A percentile compares a stretch with the other conserved stretches of the same genome.
phyloP scores from a whole-genome alignment of 2,888 invertebrate genomes.

The Dasypogon diadema region DNA sequence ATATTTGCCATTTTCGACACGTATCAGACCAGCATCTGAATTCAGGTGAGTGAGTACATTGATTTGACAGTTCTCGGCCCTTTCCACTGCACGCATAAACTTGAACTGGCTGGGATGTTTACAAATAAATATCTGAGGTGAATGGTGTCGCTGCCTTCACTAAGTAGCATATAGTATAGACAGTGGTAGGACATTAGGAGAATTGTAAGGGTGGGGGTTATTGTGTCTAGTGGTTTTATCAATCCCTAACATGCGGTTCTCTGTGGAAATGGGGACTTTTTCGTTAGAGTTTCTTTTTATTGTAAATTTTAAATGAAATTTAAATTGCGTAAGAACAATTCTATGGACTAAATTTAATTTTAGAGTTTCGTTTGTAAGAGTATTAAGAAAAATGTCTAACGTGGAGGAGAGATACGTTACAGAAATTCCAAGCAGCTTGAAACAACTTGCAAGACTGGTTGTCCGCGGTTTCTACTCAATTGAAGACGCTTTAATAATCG shows the following conservation, averaged over 20 bases:
- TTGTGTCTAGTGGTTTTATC: no score
- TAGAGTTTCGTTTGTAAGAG: not conserved
- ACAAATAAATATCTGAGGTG: conserved; percentile 31
- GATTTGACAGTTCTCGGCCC: conserved; percentile 48
- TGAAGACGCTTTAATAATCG: conserved; percentile 94
- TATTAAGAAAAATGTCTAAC: conserved; percentile 62
- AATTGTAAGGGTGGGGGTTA: no score
- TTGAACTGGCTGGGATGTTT: conserved; percentile 38
- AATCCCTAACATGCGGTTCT: no score
- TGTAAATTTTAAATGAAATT: no score
- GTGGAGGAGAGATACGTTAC: conserved; percentile 83
- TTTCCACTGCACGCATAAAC: conserved; percentile 35
- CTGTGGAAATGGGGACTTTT: no score
- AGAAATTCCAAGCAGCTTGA: conserved; percentile 93
- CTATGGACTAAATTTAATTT: not conserved
- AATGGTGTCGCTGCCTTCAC: conserved; percentile 48
- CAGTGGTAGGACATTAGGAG: no score
- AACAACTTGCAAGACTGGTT: conserved; percentile 90
- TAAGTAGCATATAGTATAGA: no score
- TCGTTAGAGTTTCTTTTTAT: no score
- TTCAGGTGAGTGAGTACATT: conserved; percentile 49
- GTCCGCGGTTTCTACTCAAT: conserved; percentile 93
- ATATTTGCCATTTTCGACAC: conserved; percentile 78
- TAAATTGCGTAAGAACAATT: no score
- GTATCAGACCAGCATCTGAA: conserved; percentile 7